phyloP scores from a whole-genome alignment of 2,113 vertebrate genomes.

The Capreolus pygargus region DNA sequence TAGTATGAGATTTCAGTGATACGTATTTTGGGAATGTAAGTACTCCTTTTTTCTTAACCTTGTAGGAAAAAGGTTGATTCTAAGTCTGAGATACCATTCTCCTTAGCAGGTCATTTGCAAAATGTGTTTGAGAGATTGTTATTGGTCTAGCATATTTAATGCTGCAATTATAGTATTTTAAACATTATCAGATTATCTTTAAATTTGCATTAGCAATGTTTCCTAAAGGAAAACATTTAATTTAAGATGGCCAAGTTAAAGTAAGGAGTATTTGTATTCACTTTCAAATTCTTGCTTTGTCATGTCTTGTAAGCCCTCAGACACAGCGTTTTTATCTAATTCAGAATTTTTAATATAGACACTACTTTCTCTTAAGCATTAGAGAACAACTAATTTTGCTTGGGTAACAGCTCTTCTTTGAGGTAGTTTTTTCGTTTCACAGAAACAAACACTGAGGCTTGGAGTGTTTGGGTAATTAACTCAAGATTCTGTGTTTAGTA shows the following conservation, averaged over 20 bases:
- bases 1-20: background rate
- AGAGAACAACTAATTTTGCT: background rate
- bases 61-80: background rate
- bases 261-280: background rate
- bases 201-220: background rate
- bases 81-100: background rate
- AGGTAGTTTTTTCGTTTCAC: background rate
- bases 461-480: background rate
- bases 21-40: background rate
- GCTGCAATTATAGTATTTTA: background rate
- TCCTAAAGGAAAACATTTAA: background rate
- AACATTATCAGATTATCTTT: background rate
- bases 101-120: background rate
- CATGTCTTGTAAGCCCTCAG: background rate
- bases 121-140: background rate
- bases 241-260: background rate
- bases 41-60: background rate
- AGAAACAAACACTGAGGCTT: background rate
- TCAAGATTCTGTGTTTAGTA: background rate
- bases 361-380: background rate
- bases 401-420: background rate
- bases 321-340: background rate
- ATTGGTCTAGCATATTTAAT: background rate
- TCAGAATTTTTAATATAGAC: background rate
- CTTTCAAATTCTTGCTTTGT: background rate